Conservation (phyloP, 2,113 vertebrate genomes). For the Etheostoma cragini region DNA sequence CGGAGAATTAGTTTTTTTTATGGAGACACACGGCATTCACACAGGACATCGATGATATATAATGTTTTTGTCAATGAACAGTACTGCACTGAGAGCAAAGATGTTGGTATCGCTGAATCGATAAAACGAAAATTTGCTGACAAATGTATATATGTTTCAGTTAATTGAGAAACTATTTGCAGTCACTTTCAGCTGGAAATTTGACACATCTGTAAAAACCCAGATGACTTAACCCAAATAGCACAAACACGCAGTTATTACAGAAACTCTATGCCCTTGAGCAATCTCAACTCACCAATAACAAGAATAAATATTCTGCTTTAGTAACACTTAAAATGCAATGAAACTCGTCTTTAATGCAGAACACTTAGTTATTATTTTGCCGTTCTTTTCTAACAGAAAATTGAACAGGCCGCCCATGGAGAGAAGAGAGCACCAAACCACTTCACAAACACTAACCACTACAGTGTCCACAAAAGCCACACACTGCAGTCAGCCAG, state of each 20-base stretch:
- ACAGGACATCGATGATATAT: background rate
- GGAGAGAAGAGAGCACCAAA: background rate
- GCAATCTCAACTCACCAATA: background rate
- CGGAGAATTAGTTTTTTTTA: no score
- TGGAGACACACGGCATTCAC: background rate
- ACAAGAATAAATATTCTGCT: constrained; percentile 5
- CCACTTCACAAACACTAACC: constrained; percentile 25
- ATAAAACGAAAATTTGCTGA: background rate
- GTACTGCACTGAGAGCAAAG: background rate
- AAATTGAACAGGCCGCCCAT: background rate
- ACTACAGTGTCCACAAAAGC: constrained; percentile 8
- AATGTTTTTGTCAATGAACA: background rate
- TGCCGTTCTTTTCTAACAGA: background rate
- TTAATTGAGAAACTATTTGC: background rate
- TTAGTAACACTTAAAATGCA: background rate
- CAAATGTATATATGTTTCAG: background rate
- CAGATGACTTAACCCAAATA: background rate
- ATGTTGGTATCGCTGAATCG: background rate
- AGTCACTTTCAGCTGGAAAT: background rate
- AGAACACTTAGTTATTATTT: constrained; percentile 14
- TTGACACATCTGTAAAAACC: background rate
- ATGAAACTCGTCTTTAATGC: constrained; percentile 2
- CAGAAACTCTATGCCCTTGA: constrained; percentile 5
- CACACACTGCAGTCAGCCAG: constrained; percentile 16
- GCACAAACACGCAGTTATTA: constrained; percentile 10